These are phyloP conservation scores for Calameuta idolon DNA, from an alignment of 2,888 invertebrate species.

Conservation along the genomic window DNA sequence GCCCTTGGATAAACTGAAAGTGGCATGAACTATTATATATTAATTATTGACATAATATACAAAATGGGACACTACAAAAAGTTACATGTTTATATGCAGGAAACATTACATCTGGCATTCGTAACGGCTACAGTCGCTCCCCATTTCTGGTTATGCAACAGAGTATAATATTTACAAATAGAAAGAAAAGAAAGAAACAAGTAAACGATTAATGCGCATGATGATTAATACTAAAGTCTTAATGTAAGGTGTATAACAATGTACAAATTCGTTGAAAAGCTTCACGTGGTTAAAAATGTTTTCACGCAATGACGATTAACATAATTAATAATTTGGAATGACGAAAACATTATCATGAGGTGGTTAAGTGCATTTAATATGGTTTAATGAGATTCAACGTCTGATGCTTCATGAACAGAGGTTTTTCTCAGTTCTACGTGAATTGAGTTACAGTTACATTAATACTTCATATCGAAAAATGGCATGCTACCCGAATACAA, in stretches of 20 bases:
- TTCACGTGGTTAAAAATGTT: slow-evolving; percentile 6
- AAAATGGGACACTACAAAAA: slow-evolving; percentile 51
- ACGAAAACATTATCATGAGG: slow-evolving; percentile 33
- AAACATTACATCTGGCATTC: slow-evolving; percentile 48
- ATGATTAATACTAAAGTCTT: slow-evolving; percentile 37
- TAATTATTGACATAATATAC: slow-evolving; percentile 59
- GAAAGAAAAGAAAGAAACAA: slow-evolving; percentile 31
- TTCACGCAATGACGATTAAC: slow-evolving; percentile 17
- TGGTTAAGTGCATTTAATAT: slow-evolving; percentile 37
- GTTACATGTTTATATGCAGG: slow-evolving; percentile 41
- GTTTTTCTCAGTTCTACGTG: slow-evolving; percentile 22
- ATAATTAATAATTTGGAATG: slow-evolving; percentile 42
- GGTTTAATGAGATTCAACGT: slow-evolving; percentile 49
- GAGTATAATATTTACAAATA: slow-evolving; percentile 49
- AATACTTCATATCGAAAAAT: slow-evolving; percentile 38
- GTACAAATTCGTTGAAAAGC: slow-evolving; percentile 42
- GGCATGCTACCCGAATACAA: slow-evolving; percentile 43
- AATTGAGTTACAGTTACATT: slow-evolving; percentile 9
- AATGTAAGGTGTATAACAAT: slow-evolving; percentile 47
- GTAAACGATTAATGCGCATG: slow-evolving; percentile 42
- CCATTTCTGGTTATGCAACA: slow-evolving; percentile 39
- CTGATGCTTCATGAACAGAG: slow-evolving; percentile 24
- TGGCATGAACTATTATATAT: slow-evolving; percentile 51
- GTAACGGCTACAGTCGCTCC: slow-evolving; percentile 33
- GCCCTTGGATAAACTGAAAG: slow-evolving; percentile 21